Evolutionary conservation across 2,888 invertebrate species (phyloP).

Genomic region (Aphidoletes aphidimyza): DNA sequence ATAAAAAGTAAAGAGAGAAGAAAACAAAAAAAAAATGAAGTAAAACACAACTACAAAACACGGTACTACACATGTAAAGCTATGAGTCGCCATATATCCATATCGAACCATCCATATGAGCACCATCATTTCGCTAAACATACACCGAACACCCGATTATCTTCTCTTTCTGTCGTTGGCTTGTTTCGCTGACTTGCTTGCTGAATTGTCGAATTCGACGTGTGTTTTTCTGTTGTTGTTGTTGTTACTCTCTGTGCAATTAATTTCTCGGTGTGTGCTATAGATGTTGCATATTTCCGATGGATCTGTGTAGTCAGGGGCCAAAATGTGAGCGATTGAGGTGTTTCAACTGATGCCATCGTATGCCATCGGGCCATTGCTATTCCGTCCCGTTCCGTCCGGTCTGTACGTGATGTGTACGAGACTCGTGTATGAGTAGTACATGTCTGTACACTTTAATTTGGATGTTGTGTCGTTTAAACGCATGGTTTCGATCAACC

Average conservation of each 20-base stretch:
- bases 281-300: neutral
- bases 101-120: neutral
- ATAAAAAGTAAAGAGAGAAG: no score
- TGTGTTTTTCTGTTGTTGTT: no score
- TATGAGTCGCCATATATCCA: neutral
- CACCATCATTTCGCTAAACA: neutral
- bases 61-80: slow-evolving; percentile 42
- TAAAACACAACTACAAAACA: no score
- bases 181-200: no score
- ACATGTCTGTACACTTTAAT: neutral
- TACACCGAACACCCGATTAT: neutral
- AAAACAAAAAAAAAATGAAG: neutral
- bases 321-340: neutral
- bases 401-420: neutral
- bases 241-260: neutral
- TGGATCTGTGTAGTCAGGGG: neutral
- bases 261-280: neutral
- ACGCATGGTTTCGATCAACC: neutral
- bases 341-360: neutral
- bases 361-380: neutral
- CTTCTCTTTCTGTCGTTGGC: neutral
- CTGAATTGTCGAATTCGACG: no score
- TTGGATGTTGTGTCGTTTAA: neutral
- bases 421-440: neutral
- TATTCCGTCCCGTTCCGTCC: neutral